Conservation (phyloP, 2,888 invertebrate species). For the Spodoptera exigua region DNA sequence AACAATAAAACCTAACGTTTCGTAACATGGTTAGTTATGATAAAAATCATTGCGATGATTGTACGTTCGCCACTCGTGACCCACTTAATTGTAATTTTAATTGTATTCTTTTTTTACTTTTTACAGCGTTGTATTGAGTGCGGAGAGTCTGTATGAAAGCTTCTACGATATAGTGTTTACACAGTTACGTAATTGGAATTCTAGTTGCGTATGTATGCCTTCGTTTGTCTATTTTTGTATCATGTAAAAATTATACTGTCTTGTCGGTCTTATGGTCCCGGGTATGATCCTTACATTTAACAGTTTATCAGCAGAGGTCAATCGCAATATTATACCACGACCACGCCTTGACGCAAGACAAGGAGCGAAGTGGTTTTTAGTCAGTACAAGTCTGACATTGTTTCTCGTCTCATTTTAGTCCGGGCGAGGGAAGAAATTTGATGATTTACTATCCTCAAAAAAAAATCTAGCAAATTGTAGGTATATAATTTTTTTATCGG, state of each 20-base stretch:
- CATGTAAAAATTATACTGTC: neutral
- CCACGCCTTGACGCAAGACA: too few relatives aligned
- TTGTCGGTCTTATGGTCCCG: neutral
- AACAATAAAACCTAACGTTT: slow-evolving; percentile 5
- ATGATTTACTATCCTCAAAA: too few relatives aligned
- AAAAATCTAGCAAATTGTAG: too few relatives aligned
- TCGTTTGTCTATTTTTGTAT: neutral
- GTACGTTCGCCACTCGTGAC: slow-evolving; percentile 22
- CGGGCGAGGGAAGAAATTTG: too few relatives aligned
- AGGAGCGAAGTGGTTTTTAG: too few relatives aligned
- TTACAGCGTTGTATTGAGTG: slow-evolving; percentile 20
- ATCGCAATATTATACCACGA: too few relatives aligned
- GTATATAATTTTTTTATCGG: too few relatives aligned
- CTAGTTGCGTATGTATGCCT: slow-evolving; percentile 34
- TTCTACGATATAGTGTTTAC: slow-evolving; percentile 29
- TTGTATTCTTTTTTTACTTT: slow-evolving; percentile 21
- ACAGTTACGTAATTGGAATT: slow-evolving; percentile 42
- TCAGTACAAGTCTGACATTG: too few relatives aligned
- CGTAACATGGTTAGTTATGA: slow-evolving; percentile 16
- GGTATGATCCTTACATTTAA: too few relatives aligned
- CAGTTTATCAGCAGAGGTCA: too few relatives aligned
- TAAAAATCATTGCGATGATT: slow-evolving; percentile 16
- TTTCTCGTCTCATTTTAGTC: too few relatives aligned
- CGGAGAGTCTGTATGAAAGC: slow-evolving; percentile 36
- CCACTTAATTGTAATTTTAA: slow-evolving; percentile 33